Base-by-base conservation (phyloP, 2,888 invertebrate species). In the Chrysotoxum bicinctum region DNA sequence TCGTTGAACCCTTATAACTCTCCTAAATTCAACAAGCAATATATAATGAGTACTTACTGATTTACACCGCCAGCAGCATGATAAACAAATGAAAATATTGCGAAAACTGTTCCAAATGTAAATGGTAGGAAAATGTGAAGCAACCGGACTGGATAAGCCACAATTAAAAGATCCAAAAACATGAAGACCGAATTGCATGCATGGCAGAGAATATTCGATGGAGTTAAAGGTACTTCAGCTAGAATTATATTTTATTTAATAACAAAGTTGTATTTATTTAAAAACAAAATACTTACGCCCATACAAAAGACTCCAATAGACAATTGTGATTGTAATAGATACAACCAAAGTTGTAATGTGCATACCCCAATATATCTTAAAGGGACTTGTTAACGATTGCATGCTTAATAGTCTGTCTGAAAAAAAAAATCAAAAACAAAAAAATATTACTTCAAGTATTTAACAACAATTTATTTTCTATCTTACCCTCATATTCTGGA, bases 181-280 rank as follows among this genome's bases (percentile, higher is more conserved):
- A 97, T 96, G 85, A 96, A 91, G 10, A 95, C 88, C 0, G 96
- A 95, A 92, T 97, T 97, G 86, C 94, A 94, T 12, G 94, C 95
- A 90, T 97, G 97, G 0, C 95, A 94, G 68, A 96, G 92, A 19
- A 96, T 91, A 91, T 96, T 97, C 50, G 96, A 92, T 0, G 94
- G 93, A 89, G 95, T 94, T 12, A 95, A 89, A 26, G 92, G 91
- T 88, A 94, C 94, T 52, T 93, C 93, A 87, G 93, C 94, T 94
- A 91, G 9, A 90, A 89, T 70, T 12, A 56, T 14, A n/a, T 10
- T 9, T 2, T 1, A 12, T 6, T 5, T 6, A 62, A 43, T 12
- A 26, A 26, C 26, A 43, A 26, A 5, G 23, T n/a, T 0, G 9
- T n/a, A 9, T 7, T 0, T 1, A 54, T 10, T 30, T 1, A 2